Evolutionary conservation across 2,113 vertebrate species (phyloP), one percentile per base, ranked within the genome.

Genomic region (Eudyptes chrysolophus): DNA sequence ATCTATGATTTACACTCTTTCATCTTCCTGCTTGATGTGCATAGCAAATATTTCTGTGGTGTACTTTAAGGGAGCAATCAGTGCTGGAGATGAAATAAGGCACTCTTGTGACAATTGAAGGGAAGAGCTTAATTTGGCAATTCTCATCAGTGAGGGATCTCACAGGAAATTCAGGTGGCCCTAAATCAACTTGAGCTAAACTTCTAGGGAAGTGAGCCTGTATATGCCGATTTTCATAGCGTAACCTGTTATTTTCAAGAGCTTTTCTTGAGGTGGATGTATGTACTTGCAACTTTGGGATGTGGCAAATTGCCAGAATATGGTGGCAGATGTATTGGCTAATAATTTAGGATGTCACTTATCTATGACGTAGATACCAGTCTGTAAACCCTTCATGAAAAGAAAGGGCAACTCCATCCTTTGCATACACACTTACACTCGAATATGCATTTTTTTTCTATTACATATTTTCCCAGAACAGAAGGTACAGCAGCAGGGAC

Each of bases 61-160:
- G 87, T 62, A 52, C 55, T 97, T 96, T 74, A 92, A 96, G 58
- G 90, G 79, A 62, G 79, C 86, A 97, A 95, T 98, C 94, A 97
- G 54, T 49, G 75, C 89, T 87, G 49, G 89, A 62, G 79, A 93
- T 78, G 90, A 93, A 90, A 86, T 51, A 85, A 79, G 40, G 75
- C 78, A 62, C 86, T 90, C 60, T 68, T 68, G 25, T 95, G 72
- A 86, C 60, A 83, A 90, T 69, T 62, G 83, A 70, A 96, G 93
- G 79, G 30, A 94, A 97, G 86, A 94, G 69, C 71, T 88, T 87
- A 89, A 90, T 96, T 93, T 76, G 87, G 68, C 90, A 94, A 24
- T 84, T 95, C 95, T 95, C 87, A 87, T 96, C 68, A 80, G 81
- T 3, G 7, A 79, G 65, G 57, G 29, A 69, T 64, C 72, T 95